A percentile compares a stretch with the other conserved stretches of the same genome.
phyloP scores from a whole-genome alignment of 2,797 vertebrate genomes.

The Delichon dasypus region DNA sequence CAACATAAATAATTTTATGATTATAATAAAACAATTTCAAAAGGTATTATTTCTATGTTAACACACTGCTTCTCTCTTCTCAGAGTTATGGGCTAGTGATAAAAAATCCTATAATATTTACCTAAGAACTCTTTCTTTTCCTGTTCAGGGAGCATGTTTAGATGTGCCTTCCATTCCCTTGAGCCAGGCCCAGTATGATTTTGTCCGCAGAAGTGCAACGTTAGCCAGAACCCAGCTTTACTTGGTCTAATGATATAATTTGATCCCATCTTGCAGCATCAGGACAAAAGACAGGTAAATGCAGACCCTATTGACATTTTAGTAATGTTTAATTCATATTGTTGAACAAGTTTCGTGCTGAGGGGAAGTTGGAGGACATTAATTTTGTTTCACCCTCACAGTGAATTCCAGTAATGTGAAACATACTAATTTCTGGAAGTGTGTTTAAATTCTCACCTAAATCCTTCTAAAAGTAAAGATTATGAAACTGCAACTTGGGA shows the following conservation, averaged over 20 bases:
- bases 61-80: not conserved
- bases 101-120: not conserved
- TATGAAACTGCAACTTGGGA: not conserved
- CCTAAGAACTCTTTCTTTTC: not conserved
- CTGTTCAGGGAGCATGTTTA: not conserved
- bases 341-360: not conserved
- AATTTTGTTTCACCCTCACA: not conserved
- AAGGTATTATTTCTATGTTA: not conserved
- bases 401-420: not conserved
- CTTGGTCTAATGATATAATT: not conserved
- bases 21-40: not conserved
- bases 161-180: not conserved
- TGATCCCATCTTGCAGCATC: not conserved
- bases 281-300: not conserved
- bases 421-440: not conserved
- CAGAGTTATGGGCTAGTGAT: not conserved
- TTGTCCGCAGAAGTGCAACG: fast-evolving
- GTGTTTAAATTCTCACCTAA: not conserved
- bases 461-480: not conserved
- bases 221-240: not conserved
- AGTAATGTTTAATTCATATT: not conserved
- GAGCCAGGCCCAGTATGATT: not conserved
- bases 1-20: not conserved
- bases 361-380: fast-evolving
- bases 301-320: not conserved